phyloP scores from a whole-genome alignment of 2,797 vertebrate genomes.

The Helicolenus hilgendorfi region DNA sequence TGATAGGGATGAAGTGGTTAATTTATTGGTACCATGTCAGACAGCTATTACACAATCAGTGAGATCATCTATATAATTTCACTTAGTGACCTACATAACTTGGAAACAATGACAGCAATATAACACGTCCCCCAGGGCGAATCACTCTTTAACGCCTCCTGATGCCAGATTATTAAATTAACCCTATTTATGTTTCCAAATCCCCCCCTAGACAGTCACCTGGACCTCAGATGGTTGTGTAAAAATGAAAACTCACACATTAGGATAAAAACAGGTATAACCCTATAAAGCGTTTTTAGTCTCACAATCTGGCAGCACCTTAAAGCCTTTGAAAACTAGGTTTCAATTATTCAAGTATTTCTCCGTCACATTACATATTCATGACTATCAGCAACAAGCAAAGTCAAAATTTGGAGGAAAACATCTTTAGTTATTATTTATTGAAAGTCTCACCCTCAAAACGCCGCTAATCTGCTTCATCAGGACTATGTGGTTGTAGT shows the following conservation, averaged over 20 bases:
- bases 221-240: background rate
- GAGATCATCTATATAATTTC: conserved; percentile 55
- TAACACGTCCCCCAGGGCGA: background rate
- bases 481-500: background rate
- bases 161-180: conserved; percentile 46
- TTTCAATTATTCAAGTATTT: background rate
- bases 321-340: background rate
- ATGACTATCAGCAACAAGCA: background rate
- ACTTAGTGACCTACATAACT: conserved; percentile 58
- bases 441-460: background rate
- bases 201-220: conserved; percentile 15
- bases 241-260: background rate
- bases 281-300: background rate
- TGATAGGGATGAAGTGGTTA: conserved; percentile 38
- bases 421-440: background rate
- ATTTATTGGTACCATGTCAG: conserved; percentile 48
- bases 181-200: conserved; percentile 38
- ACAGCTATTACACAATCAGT: conserved; percentile 50
- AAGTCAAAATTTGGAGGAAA: background rate
- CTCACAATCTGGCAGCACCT: background rate
- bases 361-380: background rate
- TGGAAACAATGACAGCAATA: conserved; percentile 38
- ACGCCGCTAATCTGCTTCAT: background rate
- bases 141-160: conserved; percentile 23
- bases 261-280: background rate